Base-by-base conservation (phyloP, 2,888 invertebrate genomes). In the Cancer borealis region DNA sequence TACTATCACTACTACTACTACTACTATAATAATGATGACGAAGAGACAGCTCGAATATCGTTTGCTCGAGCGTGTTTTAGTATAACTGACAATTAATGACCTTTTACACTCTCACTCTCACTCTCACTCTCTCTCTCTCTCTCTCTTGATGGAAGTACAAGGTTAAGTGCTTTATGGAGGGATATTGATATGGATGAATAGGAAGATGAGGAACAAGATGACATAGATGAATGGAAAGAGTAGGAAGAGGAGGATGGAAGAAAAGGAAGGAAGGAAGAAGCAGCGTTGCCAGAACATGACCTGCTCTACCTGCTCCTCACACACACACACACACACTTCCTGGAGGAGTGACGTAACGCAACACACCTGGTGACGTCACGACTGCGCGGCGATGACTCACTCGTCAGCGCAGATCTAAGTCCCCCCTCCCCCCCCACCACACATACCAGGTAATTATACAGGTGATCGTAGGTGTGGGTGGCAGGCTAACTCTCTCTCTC, bases 171-270 rank as follows among this genome's bases (percentile, higher is more conserved):
- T 84, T 10, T 2, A 5, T 10, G 17, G 84, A 30, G 10, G 84
- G 84, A 73, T 21, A 17, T 39, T 39, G 2, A 39, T 17, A 66
- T 21, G 21, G 60, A 66, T 66, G 66, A 79, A 47, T 79, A 87
- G 21, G 60, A 54, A 45, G 39, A 21, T 39, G 73, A 26, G 46
- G 39, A n/a, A 45, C 79, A 79, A 3, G 46, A 79, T 45, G 12
- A 47, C 39, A 87, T 87, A 92, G 92, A 92, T 87, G 79, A 88
- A n/a, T 6, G 39, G 26, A 14, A 14, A 10, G 60, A 17, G 26
- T 6, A 46, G n/a, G 46, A 45, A 3, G 39, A 39, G 66, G 73
- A 66, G 45, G 10, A 49, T n/a, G 73, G 10, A n/a, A 30, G 12
- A n/a, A n/a, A 17, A 21, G n/a, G 30, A 26, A 54, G 8, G 54